Evolutionary conservation across 2,797 vertebrate species (phyloP).

Genomic region (Capromys pilorides): DNA sequence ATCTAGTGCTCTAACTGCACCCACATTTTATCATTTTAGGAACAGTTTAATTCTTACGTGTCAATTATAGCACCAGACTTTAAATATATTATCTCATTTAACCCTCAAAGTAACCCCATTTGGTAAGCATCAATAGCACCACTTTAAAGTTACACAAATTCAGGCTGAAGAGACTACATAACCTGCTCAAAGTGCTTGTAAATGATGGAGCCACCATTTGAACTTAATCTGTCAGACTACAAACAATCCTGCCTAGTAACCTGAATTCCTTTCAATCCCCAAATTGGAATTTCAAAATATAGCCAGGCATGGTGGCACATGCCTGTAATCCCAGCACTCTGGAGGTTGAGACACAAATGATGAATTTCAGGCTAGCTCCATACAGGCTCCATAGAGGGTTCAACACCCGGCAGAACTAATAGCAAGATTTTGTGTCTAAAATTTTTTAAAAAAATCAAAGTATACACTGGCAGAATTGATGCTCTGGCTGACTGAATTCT

Average conservation of each 20-base stretch:
- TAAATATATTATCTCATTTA: slow-evolving; percentile 32
- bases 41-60: slow-evolving; percentile 5
- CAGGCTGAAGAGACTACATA: not conserved
- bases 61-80: not conserved
- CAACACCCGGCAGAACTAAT: not conserved
- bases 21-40: slow-evolving; percentile 22
- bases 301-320: not conserved
- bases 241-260: not conserved
- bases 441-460: not conserved
- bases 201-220: not conserved
- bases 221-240: slow-evolving; percentile 47
- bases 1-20: not conserved
- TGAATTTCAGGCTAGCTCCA: not conserved
- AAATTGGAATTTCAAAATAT: slow-evolving; percentile 41
- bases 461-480: not conserved
- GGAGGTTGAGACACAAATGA: not conserved
- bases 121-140: not conserved
- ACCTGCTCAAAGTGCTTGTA: not conserved
- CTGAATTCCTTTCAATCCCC: slow-evolving; percentile 20
- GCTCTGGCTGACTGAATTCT: too few species aligned
- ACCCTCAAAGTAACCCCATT: not conserved
- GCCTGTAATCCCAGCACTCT: not conserved
- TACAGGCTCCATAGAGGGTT: not conserved
- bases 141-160: not conserved
- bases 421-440: not conserved